Base-by-base conservation (phyloP, 2,113 vertebrate species). In the Lycocorax pyrrhopterus region DNA sequence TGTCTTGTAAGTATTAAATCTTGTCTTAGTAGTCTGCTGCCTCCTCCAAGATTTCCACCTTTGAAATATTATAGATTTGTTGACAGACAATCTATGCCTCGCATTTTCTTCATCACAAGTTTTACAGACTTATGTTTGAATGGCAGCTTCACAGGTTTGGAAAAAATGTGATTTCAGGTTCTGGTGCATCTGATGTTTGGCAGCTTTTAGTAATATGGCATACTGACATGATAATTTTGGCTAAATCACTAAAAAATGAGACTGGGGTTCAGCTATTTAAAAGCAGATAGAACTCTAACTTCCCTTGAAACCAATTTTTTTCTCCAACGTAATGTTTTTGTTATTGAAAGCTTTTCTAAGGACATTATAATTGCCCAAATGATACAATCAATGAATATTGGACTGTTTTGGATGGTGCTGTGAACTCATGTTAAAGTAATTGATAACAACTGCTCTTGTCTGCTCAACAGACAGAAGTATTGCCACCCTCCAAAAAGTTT, bases 131-230 rank as follows among this genome's bases (percentile, higher is more conserved):
- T 60, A 43, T 58, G 46, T 90, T 93, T 93, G 56, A 92, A 82
- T 67, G 93, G 25, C 26, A 94, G 44, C 49, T 95, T 94, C 52
- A 58, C 33, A 87, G 58, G 49, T 96, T 93, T 96, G 89, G 91
- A 95, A 97, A 91, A 78, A 94, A 94, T 82, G 21, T 84, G 71
- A 79, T 80, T 88, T 97, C 72, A 92, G 78, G 69, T n/a, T 51
- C 22, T n/a, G 51, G 14, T 91, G 69, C 35, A 60, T 93, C 53
- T 89, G 43, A 75, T 96, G 13, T 74, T 92, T 94, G 27, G 55
- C 52, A 96, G 22, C 16, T 68, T 51, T 92, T 84, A 83, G 72
- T 43, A 79, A 84, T 91, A 94, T 96, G 33, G 59, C 63, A 94
- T 68, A 23, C 33, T 71, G 74, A 87, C 74, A 91, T 53, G 49